Base-by-base conservation (phyloP, 2,113 vertebrate genomes). In the Salminus brasiliensis region DNA sequence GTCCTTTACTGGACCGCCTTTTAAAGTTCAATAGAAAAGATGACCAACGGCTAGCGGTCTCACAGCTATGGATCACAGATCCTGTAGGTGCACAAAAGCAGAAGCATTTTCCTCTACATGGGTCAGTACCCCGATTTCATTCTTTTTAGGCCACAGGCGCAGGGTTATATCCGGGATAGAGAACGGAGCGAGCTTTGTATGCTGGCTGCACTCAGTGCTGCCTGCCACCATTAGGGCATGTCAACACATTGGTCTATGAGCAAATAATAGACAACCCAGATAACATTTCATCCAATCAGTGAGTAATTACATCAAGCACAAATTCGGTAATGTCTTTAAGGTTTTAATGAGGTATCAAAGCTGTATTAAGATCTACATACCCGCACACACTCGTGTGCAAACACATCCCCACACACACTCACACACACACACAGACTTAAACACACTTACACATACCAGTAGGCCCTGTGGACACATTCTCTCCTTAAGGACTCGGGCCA, bases 261-360 rank as follows among this genome's bases (percentile, higher is more conserved):
- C 29, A 49, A 77, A 81, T 74, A 76, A 77, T 69, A 68, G 74
- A 81, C 66, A 27, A 77, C 57, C 65, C 71, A 84, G 79, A 84
- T 84, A 81, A 81, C 74, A 55, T 78, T 86, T 79, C 81, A 89
- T 88, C 87, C 90, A 90, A 90, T 92, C 92, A 89, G 85, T 32
- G 23, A 79, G 83, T 92, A 92, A 93, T 92, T 91, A 86, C 88
- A 92, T 93, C 91, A 93, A 83, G 23, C 5, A 59, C 75, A 72
- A 74, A 84, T 87, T 84, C 29, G 53, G 45, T 43, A 92, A 91
- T 71, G 59, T 3, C 41, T 78, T 74, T 66, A 80, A 67, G 83
- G 76, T 79, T 80, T 89, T 83, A 85, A 82, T 74, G 76, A 84
- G 86, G 85, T 86, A 86, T 85, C 82, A 86, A 72, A 34, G 57